A percentile compares a stretch with the other conserved stretches of the same genome.
These are phyloP conservation scores for Hydrotaea cyrtoneurina DNA, from an alignment of 2,888 invertebrate species.

Conservation along the genomic window DNA sequence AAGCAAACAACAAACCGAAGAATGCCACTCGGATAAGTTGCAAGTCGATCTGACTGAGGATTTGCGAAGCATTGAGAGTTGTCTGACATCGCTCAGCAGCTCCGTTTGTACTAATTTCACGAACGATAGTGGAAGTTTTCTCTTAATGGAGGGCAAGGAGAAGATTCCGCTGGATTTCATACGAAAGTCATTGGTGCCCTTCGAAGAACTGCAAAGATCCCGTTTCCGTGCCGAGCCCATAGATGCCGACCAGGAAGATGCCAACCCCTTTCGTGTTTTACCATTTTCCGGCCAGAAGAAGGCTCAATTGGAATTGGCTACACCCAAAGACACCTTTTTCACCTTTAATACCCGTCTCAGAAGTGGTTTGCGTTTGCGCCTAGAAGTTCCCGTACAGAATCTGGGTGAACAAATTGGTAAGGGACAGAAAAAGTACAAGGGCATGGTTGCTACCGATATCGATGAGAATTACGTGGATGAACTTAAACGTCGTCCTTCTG, in stretches of 20 bases:
- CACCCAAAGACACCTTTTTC: constrained; percentile 77
- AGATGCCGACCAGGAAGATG: constrained; percentile 74
- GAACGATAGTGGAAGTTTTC: constrained; percentile 79
- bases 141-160: constrained; percentile 75
- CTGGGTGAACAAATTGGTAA: constrained; percentile 74
- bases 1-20: constrained; percentile 61
- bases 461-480: constrained; percentile 80
- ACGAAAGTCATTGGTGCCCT: constrained; percentile 78
- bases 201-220: constrained; percentile 77
- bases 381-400: constrained; percentile 75
- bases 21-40: constrained; percentile 67
- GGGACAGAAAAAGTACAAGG: constrained; percentile 70
- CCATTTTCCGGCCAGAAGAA: constrained; percentile 78
- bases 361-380: constrained; percentile 75
- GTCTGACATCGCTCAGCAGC: constrained; percentile 77
- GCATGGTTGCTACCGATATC: constrained; percentile 77
- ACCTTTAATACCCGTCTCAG: constrained; percentile 77
- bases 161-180: constrained; percentile 79
- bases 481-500: constrained; percentile 73
- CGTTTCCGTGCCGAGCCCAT: constrained; percentile 75
- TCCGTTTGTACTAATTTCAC: constrained; percentile 79
- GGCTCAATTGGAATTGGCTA: constrained; percentile 73
- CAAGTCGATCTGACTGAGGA: constrained; percentile 76
- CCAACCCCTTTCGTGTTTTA: constrained; percentile 75
- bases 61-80: constrained; percentile 78